Conservation (phyloP, 2,113 vertebrate genomes). For the Eretmochelys imbricata region DNA sequence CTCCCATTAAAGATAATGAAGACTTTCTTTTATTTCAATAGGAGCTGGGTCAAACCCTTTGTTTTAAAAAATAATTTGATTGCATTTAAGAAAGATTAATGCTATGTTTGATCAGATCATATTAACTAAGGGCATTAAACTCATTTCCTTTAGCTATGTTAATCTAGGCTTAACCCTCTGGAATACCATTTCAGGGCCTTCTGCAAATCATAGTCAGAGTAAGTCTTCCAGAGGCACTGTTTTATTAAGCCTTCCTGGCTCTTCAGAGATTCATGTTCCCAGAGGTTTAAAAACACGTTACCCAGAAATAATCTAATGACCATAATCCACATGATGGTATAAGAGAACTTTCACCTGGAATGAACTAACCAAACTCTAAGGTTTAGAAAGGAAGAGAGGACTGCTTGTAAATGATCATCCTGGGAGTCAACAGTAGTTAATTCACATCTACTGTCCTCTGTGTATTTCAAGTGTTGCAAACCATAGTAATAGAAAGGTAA, state of each 20-base stretch:
- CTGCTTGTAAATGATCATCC: neutral
- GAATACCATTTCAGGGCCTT: conserved; percentile 13
- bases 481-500: neutral
- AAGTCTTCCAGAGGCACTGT: neutral
- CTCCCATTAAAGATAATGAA: neutral
- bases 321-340: rapidly evolving
- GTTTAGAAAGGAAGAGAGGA: neutral
- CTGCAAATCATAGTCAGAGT: neutral
- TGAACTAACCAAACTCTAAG: neutral
- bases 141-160: neutral
- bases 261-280: neutral
- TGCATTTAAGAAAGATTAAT: neutral
- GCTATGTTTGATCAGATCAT: neutral
- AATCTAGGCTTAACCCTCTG: conserved; percentile 18
- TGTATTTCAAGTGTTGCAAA: neutral
- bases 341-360: rapidly evolving
- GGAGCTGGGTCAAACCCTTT: neutral
- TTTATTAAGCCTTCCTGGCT: neutral
- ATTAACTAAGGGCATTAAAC: neutral
- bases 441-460: no score
- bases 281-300: neutral
- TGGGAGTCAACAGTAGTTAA: rapidly evolving
- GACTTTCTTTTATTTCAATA: neutral
- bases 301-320: neutral
- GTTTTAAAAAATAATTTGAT: neutral